Evolutionary conservation across 2,888 invertebrate species (phyloP).

Genomic region (Pristionchus arcanus): DNA sequence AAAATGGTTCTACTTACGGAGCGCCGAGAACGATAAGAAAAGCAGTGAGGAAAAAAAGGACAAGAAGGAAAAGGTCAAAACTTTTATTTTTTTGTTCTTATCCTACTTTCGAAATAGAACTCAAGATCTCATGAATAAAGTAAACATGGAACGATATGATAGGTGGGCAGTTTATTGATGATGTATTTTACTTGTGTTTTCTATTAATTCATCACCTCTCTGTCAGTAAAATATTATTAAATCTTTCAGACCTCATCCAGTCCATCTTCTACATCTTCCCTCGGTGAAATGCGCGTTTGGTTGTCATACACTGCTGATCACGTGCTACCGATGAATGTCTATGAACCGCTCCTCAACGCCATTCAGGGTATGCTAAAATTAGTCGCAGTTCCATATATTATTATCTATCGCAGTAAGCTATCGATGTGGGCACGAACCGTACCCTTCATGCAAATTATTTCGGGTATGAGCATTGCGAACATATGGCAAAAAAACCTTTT

Average conservation of each 20-base stretch:
- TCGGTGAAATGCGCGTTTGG: conserved; percentile 58
- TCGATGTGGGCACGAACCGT: too few relatives aligned
- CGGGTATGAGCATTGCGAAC: too few relatives aligned
- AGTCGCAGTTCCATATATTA: too few relatives aligned
- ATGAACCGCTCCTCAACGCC: conserved; percentile 61
- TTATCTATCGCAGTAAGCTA: too few relatives aligned
- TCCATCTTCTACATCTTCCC: background rate
- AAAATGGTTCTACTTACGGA: conserved; percentile 72
- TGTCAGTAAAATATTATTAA: background rate
- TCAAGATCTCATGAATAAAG: background rate
- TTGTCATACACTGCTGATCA: conserved; percentile 67
- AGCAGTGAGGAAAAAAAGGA: conserved; percentile 23
- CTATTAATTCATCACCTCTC: too few relatives aligned
- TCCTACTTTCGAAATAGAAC: background rate
- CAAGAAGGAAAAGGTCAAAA: conserved; percentile 38
- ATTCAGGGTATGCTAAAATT: conserved; percentile 32
- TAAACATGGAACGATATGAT: too few relatives aligned
- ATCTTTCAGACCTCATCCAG: background rate
- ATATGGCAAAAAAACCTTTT: too few relatives aligned
- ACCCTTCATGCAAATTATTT: too few relatives aligned
- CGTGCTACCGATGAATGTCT: conserved; percentile 65
- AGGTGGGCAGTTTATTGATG: too few relatives aligned
- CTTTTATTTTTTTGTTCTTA: too few relatives aligned
- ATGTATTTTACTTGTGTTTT: too few relatives aligned
- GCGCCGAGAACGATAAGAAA: conserved; percentile 58